Evolutionary conservation across 2,888 invertebrate genomes (phyloP), one percentile per base, ranked within the genome.

Genomic region (Spilarctia lutea): DNA sequence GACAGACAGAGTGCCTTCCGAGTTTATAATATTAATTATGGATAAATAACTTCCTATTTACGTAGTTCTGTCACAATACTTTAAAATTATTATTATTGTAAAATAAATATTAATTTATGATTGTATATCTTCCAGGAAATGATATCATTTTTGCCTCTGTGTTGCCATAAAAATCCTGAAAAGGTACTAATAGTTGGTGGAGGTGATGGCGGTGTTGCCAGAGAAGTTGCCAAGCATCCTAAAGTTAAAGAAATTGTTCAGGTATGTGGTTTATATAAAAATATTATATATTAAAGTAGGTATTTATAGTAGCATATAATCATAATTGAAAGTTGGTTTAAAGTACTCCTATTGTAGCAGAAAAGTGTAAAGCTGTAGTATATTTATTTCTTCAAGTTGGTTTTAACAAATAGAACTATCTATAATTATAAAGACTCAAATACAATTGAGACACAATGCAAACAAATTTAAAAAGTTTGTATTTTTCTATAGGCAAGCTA

Each of bases 151-250:
- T 93, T 99, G 68, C 99, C 99, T 0, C 94, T 99, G 2, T 98
- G 98, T 90, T 97, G 97, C 82, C 99, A 99, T 93, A 97, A 98
- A 10, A 97, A 98, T 87, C 99, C 99, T 0, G 97, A 98, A 89
- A 98, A 97, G 84, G 99, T 99, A 4, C 96, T 99, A 52, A 99
- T 99, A 82, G 98, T 99, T 33, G 99, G 99, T 0, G 99, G 99
- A 0, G 99, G 99, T 0, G 99, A 99, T 93, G 99, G 99, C 0
- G 99, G 99, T 1, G 99, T 99, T 8, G 98, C 99, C 0, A 96
- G 99, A 18, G 99, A 99, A 92, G 98, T 99, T 0, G 97, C 98
- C 2, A 99, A 99, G 92, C 99, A 99, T 93, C 98, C 99, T 0
- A 92, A 96, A 76, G 99, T 99, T 0, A 97, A 99, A 87, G 96